Conservation (phyloP, 2,888 invertebrate species). For the Cheilosia soror region DNA sequence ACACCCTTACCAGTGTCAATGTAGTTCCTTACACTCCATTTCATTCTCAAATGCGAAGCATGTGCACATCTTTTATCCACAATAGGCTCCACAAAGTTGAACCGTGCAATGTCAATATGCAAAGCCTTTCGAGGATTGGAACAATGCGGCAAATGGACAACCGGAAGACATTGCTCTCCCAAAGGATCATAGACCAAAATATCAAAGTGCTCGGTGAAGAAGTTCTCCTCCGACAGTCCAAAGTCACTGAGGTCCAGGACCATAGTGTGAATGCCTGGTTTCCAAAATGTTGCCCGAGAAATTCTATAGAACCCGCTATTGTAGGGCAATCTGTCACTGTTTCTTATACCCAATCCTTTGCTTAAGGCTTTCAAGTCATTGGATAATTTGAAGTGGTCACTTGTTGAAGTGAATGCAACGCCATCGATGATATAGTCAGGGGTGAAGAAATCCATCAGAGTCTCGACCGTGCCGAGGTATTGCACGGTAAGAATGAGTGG, state of each 20-base stretch:
- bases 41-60: slow-evolving; percentile 48
- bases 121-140: slow-evolving; percentile 71
- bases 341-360: slow-evolving; percentile 45
- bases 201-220: slow-evolving; percentile 40
- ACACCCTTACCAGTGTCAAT: slow-evolving; percentile 50
- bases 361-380: slow-evolving; percentile 60
- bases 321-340: slow-evolving; percentile 75
- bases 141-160: slow-evolving; percentile 72
- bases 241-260: slow-evolving; percentile 56
- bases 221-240: slow-evolving; percentile 1
- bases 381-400: slow-evolving; percentile 35
- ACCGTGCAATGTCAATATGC: slow-evolving; percentile 76
- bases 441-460: slow-evolving; percentile 69
- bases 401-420: slow-evolving; percentile 34
- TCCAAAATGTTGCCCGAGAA: slow-evolving; percentile 68
- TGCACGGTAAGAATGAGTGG: slow-evolving; percentile 65
- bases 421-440: slow-evolving; percentile 75
- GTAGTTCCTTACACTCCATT: slow-evolving; percentile 76
- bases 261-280: slow-evolving; percentile 52
- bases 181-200: slow-evolving; percentile 43
- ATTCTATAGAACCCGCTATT: slow-evolving; percentile 75
- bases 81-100: slow-evolving; percentile 75
- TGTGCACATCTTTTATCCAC: slow-evolving; percentile 67
- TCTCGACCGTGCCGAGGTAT: slow-evolving; percentile 51
- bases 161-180: slow-evolving; percentile 50